Percentiles rank a stretch among this genome's conserved stretches.
Conservation (phyloP, 2,888 invertebrate genomes). For the Nowickia ferox region DNA sequence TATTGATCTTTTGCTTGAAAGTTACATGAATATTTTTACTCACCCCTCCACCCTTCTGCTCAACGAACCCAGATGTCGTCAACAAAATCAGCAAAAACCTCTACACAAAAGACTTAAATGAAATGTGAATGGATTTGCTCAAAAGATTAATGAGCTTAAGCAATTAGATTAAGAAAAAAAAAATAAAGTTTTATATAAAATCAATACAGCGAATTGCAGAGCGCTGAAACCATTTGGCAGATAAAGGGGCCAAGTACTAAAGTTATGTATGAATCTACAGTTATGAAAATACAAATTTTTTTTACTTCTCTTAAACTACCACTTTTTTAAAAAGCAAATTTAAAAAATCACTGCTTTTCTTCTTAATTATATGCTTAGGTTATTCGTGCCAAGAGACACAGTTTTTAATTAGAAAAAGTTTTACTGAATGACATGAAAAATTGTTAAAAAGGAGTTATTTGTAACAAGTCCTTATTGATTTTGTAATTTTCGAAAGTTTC, state of each 20-base stretch:
- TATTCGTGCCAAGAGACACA: too few relatives aligned
- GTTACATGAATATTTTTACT: slow-evolving; percentile 64
- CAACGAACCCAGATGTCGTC: not conserved
- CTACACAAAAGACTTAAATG: slow-evolving; percentile 30
- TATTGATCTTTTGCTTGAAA: slow-evolving; percentile 69
- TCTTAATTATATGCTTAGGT: too few relatives aligned
- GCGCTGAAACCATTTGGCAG: not conserved
- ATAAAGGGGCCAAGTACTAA: not conserved
- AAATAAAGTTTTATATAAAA: slow-evolving; percentile 10
- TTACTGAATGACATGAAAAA: too few relatives aligned
- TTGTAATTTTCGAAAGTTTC: not conserved
- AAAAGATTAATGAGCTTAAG: slow-evolving; percentile 64
- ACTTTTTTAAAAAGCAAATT: too few relatives aligned
- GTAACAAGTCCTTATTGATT: too few relatives aligned
- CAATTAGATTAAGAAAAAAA: slow-evolving; percentile 62
- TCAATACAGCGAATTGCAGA: slow-evolving; percentile 35
- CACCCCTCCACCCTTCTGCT: slow-evolving; percentile 39
- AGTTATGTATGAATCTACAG: too few relatives aligned
- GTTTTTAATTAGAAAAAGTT: too few relatives aligned
- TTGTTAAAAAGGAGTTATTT: too few relatives aligned
- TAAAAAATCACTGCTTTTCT: too few relatives aligned
- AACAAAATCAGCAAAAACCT: not conserved
- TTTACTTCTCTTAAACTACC: too few relatives aligned
- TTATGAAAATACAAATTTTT: too few relatives aligned
- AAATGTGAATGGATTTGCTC: slow-evolving; percentile 68